Percentiles rank a stretch among this genome's conserved stretches.
These are phyloP conservation scores for Colletes collaris DNA, from an alignment of 2,888 invertebrate genomes.

Conservation along the genomic window DNA sequence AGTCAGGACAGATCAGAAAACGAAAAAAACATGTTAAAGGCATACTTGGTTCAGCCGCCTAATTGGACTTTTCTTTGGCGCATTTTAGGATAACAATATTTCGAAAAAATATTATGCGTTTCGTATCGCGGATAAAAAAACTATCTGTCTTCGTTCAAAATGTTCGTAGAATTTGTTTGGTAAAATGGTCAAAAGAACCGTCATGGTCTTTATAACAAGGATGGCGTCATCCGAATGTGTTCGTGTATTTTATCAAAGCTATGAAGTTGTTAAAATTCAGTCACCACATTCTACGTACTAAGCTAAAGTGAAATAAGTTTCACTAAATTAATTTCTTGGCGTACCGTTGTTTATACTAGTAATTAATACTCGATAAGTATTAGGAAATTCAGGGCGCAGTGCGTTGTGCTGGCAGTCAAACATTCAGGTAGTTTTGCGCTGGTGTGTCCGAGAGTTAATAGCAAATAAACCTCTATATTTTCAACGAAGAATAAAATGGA, in stretches of 20 bases:
- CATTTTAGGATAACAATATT: constrained; percentile 25
- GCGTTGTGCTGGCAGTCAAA: constrained; percentile 64
- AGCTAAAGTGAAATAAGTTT: constrained; percentile 27
- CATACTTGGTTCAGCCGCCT: constrained; percentile 29
- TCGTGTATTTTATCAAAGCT: constrained; percentile 66
- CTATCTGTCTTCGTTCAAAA: constrained; percentile 15
- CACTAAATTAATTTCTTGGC: constrained; percentile 24
- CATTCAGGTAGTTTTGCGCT: constrained; percentile 67
- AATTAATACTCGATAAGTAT: constrained; percentile 42
- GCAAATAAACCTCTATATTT: constrained; percentile 51
- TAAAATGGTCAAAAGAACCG: constrained; percentile 47
- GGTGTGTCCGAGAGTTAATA: constrained; percentile 58
- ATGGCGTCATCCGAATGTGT: constrained; percentile 76
- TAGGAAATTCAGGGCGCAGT: constrained; percentile 53
- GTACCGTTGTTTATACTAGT: constrained; percentile 25
- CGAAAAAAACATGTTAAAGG: constrained; percentile 45
- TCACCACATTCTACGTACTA: constrained; percentile 12
- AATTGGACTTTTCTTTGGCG: constrained; percentile 18
- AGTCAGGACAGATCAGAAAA: constrained; percentile 33
- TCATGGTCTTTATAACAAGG: constrained; percentile 65
- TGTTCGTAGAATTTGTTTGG: constrained; percentile 37
- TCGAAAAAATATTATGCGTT: neutral
- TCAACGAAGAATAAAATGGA: constrained; percentile 33
- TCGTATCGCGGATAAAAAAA: constrained; percentile 8
- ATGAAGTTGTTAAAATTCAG: constrained; percentile 36